Evolutionary conservation across 2,888 invertebrate species (phyloP), one percentile per base, ranked within the genome.

Genomic region (Apoda limacodes): DNA sequence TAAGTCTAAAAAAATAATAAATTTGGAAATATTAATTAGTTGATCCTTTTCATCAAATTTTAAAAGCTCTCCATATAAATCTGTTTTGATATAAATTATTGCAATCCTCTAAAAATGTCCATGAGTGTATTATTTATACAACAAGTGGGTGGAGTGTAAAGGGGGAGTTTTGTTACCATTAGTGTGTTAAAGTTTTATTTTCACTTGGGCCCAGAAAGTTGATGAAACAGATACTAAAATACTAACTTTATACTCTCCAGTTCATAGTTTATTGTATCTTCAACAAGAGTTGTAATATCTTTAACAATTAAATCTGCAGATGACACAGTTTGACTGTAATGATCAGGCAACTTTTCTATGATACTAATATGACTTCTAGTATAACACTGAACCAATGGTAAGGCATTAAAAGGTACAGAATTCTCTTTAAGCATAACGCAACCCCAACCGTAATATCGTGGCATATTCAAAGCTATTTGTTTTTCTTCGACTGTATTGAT

Each of bases 401-500:
- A 62, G 25, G 85, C 83, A 63, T 90, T 86, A 49, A 91, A 93
- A 0, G 87, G 87, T 13, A 82, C 44, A 9, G 44, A 44, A 26
- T 83, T 66, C 54, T 92, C 91, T 2, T 70, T 60, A 3, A 93
- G 55, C 48, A 84, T 65, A 2, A 86, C 62, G 34, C 85, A 83
- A 50, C 83, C 84, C 76, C 86, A 93, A 2, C 94, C 93, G 60
- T 90, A 94, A 60, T 88, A 93, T 27, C 84, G 83, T 0, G 90
- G 91, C 86, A 93, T 88, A 59, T 93, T 93, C 13, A 93, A 52
- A 46, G 89, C 90, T 29, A 92, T 86, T 47, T 92, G 82, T 55
- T 95, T 95, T 59, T 93, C 92, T 69, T 95, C 94, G 0, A 93
- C 84, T 0, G 92, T 92, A 33, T 85, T 82, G 7, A 89, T 50